These are phyloP conservation scores for Caenorhabditis sp. DNA, from an alignment of 2,888 invertebrate genomes.

Conservation along the genomic window DNA sequence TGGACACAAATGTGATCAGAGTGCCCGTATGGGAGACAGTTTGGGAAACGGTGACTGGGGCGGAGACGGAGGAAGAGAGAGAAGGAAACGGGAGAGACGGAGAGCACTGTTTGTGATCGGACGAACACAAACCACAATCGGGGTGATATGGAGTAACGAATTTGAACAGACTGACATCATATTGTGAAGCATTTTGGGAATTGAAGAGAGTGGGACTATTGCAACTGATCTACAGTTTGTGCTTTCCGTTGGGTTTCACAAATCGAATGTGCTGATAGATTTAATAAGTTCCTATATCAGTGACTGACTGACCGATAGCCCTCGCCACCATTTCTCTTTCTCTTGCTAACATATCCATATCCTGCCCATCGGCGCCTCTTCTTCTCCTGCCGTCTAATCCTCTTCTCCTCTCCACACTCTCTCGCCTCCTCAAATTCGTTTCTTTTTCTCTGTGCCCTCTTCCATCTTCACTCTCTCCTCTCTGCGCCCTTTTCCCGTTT, in stretches of 20 bases:
- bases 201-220: no score
- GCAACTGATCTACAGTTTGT: no score
- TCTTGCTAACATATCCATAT: no score
- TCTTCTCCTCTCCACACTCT: neutral
- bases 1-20: slow-evolving; percentile 27
- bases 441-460: neutral
- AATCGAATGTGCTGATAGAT: no score
- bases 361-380: neutral
- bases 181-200: no score
- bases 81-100: neutral
- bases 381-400: neutral
- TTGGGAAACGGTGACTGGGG: neutral
- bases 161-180: no score
- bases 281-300: no score
- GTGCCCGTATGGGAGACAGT: no score
- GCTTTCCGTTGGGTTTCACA: no score
- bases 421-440: neutral
- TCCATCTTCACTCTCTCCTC: neutral
- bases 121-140: slow-evolving; percentile 49
- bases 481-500: no score
- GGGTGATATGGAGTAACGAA: neutral
- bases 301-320: no score
- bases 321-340: no score
- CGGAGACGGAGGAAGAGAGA: neutral
- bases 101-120: slow-evolving; percentile 18